Percentiles rank a stretch among this genome's conserved stretches.
phyloP scores from a whole-genome alignment of 2,888 invertebrate genomes.

The Poecilobothrus nobilitatus region DNA sequence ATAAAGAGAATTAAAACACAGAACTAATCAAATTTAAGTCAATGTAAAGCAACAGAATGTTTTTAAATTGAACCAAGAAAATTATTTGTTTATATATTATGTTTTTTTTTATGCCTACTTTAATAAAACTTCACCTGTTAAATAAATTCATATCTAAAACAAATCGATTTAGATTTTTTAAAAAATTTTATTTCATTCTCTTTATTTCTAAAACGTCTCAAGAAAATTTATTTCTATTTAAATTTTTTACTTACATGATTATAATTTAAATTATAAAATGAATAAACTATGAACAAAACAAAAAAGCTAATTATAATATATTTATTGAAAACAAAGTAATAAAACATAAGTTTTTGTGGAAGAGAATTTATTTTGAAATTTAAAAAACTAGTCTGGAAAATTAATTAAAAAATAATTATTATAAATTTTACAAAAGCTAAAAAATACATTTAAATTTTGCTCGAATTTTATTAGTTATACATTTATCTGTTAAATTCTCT shows the following conservation, averaged over 20 bases:
- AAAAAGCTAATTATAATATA: too few relatives aligned
- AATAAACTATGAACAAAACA: too few relatives aligned
- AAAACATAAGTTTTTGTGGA: not conserved
- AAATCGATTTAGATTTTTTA: not conserved
- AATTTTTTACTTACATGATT: not conserved
- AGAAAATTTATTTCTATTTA: not conserved
- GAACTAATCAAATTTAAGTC: too few relatives aligned
- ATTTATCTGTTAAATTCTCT: not conserved
- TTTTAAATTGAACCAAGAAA: too few relatives aligned
- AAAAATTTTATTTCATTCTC: not conserved
- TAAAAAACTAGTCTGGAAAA: not conserved
- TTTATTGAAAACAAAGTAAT: not conserved
- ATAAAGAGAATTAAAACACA: too few relatives aligned
- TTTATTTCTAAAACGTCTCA: not conserved
- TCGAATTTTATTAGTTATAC: not conserved
- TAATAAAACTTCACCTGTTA: too few relatives aligned
- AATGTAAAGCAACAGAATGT: too few relatives aligned
- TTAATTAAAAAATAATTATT: not conserved
- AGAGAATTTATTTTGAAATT: not conserved
- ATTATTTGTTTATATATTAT: too few relatives aligned
- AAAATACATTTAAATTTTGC: slow-evolving; percentile 1
- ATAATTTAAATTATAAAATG: not conserved
- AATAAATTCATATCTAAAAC: too few relatives aligned
- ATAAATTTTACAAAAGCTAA: slow-evolving; percentile 4
- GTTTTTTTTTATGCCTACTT: too few relatives aligned